phyloP scores from a whole-genome alignment of 2,888 invertebrate genomes.

The Calliphora vomitoria region DNA sequence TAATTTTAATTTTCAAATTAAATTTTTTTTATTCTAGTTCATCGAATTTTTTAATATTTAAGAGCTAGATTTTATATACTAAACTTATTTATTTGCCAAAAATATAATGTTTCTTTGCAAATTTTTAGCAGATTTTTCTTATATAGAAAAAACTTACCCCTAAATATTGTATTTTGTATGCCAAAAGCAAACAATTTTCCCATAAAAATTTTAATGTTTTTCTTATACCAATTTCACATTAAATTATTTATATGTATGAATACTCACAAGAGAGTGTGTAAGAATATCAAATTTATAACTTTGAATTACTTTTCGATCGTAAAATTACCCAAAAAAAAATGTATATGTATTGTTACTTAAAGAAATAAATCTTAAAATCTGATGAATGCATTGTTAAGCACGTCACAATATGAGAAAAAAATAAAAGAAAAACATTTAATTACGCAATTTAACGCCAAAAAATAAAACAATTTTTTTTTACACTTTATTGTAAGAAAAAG shows the following conservation, averaged over 20 bases:
- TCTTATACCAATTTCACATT: constrained; percentile 43
- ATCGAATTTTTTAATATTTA: no score
- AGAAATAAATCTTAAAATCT: constrained; percentile 69
- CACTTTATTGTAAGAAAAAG: constrained; percentile 20
- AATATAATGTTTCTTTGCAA: background rate
- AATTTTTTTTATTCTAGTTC: no score
- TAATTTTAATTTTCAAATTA: no score
- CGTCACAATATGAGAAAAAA: constrained; percentile 58
- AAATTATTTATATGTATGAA: constrained; percentile 7
- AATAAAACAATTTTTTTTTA: constrained; percentile 29
- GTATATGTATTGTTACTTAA: constrained; percentile 24
- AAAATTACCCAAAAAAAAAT: constrained; percentile 35
- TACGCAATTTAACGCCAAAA: constrained; percentile 65
- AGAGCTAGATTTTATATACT: no score
- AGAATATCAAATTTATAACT: constrained; percentile 11
- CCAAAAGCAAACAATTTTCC: constrained; percentile 16
- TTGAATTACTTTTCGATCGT: constrained; percentile 50
- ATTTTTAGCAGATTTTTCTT: background rate
- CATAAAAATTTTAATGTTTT: constrained; percentile 66
- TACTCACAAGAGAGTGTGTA: background rate
- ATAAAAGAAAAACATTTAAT: constrained; percentile 60
- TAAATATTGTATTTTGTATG: background rate
- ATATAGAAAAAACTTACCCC: background rate
- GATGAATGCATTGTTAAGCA: constrained; percentile 59
- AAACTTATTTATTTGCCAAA: background rate